phyloP scores from a whole-genome alignment of 2,888 invertebrate genomes.

The Noctua janthina region DNA sequence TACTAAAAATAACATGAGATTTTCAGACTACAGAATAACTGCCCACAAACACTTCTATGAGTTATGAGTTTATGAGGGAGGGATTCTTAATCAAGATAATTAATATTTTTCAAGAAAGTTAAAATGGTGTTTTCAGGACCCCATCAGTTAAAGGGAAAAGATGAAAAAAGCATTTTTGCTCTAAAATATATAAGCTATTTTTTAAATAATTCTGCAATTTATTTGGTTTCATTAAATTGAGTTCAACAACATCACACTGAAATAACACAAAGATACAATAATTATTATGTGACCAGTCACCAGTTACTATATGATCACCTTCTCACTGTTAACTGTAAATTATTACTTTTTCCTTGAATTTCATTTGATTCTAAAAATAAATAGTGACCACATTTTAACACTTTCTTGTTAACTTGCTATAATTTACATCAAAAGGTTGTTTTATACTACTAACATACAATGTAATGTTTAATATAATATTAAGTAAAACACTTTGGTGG shows the following conservation, averaged over 20 bases:
- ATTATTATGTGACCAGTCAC: neutral
- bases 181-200: no score
- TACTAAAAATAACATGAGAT: neutral
- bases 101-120: neutral
- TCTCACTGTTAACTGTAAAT: conserved; percentile 24
- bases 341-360: conserved; percentile 43
- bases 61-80: neutral
- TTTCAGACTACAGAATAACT: neutral
- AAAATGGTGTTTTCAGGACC: neutral
- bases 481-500: neutral
- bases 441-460: neutral
- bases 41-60: neutral
- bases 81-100: neutral
- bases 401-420: neutral
- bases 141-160: neutral
- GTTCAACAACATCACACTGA: neutral
- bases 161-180: neutral
- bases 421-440: neutral
- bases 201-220: neutral
- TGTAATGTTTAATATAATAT: neutral
- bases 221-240: conserved; percentile 1
- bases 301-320: neutral
- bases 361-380: conserved; percentile 29
- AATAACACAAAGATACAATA: neutral
- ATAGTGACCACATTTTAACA: neutral